These are phyloP conservation scores for Cerastis leucographa DNA, from an alignment of 2,888 invertebrate genomes.

Conservation along the genomic window DNA sequence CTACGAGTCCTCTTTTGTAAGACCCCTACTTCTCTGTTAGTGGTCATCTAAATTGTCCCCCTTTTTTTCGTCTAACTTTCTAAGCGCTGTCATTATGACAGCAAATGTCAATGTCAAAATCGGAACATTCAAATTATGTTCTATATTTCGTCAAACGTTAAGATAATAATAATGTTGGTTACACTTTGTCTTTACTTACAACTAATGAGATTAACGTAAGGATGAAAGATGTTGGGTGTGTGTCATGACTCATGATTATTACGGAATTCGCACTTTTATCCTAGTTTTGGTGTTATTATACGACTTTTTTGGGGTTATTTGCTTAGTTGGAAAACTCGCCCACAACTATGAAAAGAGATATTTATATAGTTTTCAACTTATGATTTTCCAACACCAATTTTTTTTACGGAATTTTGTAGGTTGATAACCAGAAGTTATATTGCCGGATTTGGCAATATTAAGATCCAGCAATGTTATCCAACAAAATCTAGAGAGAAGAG, in stretches of 20 bases:
- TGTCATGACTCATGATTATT: slow-evolving; percentile 64
- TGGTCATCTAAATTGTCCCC: background rate
- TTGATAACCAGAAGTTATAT: background rate
- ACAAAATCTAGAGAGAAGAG: background rate
- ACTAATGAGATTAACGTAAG: slow-evolving; percentile 67
- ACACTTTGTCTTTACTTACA: slow-evolving; percentile 54
- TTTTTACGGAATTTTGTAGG: background rate
- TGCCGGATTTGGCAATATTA: too few species aligned
- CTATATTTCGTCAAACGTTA: background rate
- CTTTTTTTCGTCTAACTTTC: background rate
- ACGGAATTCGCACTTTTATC: slow-evolving; percentile 39
- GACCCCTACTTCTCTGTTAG: background rate
- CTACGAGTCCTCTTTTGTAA: background rate
- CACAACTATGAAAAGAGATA: background rate
- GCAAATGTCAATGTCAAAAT: slow-evolving; percentile 22
- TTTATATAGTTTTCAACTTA: background rate
- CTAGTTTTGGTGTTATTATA: slow-evolving; percentile 41
- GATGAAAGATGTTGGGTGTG: slow-evolving; percentile 54
- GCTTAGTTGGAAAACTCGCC: slow-evolving; percentile 8
- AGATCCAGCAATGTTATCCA: background rate
- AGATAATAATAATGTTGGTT: slow-evolving; percentile 4
- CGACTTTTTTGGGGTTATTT: slow-evolving; percentile 36
- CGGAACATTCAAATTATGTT: slow-evolving; percentile 14
- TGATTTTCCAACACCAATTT: background rate
- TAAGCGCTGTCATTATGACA: slow-evolving; percentile 10